Evolutionary conservation across 2,888 invertebrate genomes (phyloP), one percentile per base, ranked within the genome.

Genomic region (Drosophila sordidapex): DNA sequence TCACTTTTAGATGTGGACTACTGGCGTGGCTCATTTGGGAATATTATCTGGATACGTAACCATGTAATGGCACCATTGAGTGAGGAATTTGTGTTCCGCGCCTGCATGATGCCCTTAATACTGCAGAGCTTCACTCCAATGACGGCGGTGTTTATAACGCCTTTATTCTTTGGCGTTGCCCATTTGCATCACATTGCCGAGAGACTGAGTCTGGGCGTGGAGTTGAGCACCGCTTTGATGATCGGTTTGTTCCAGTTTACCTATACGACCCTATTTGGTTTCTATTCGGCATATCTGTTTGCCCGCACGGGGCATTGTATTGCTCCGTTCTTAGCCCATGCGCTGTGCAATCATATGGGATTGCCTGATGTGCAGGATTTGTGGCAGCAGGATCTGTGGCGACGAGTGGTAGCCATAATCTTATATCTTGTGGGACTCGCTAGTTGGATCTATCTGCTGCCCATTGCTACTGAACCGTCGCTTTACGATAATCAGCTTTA

Each of bases 341-440:
- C 97, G 38, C 98, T 98, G 93, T 99, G 99, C 93, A 99, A 99
- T 93, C 97, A 98, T 93, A 98, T 99, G 98, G 99, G 99, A 10
- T 96, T 99, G 91, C 99, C 99, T 0, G 97, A 98, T 92, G 94
- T 99, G 77, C 94, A 94, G 4, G 98, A 97, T 91, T 93, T 97
- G 5, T 91, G 95, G 70, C 94, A 94, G 29, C 95, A 93, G 58
- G 87, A 89, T 61, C 68, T 94, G 70, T 94, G 94, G 7, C 95
- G 96, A 82, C 95, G 96, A 79, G 92, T 94, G 18, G 91, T 96
- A 31, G 94, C 97, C 3, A 94, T 95, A 33, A 92, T 93, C 51
- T 94, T 96, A 65, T 98, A 97, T 92, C 91, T 98, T 5, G 82
- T 95, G 8, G 99, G 99, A 11, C 94, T 98, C 5, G 90, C 95